Percentiles rank a stretch among this genome's conserved stretches.
Conservation (phyloP, 1,140 invertebrate genomes). For the Xylocopa sonorina region DNA sequence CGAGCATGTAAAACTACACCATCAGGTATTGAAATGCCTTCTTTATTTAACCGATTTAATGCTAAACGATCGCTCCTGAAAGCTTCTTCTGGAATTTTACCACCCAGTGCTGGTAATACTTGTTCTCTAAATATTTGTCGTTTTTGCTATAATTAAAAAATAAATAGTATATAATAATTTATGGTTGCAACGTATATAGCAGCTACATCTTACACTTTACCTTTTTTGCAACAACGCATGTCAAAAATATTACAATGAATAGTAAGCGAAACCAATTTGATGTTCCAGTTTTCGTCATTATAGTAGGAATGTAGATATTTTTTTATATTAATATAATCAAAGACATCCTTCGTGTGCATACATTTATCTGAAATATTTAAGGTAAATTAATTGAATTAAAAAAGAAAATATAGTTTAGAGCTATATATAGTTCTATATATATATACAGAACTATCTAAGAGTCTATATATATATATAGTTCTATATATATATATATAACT, state of each 20-base stretch:
- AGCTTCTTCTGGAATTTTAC: slow-evolving; percentile 86
- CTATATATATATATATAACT: too few species aligned
- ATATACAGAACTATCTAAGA: too few species aligned
- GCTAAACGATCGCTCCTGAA: slow-evolving; percentile 84
- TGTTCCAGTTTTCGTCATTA: slow-evolving; percentile 38
- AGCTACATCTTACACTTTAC: slow-evolving; percentile 14
- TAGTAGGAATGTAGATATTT: background rate
- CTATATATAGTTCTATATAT: too few species aligned
- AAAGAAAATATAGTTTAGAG: background rate
- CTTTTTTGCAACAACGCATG: slow-evolving; percentile 36
- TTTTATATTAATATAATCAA: background rate
- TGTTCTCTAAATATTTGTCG: slow-evolving; percentile 86
- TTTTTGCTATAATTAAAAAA: slow-evolving; percentile 80
- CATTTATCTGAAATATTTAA: slow-evolving; percentile 31
- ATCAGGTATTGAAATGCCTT: slow-evolving; percentile 85
- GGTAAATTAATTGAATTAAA: background rate
- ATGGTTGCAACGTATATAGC: background rate
- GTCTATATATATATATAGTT: too few species aligned
- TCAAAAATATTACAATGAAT: background rate
- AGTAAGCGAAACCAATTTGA: slow-evolving; percentile 26
- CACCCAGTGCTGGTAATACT: slow-evolving; percentile 84
- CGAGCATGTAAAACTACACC: slow-evolving; percentile 83
- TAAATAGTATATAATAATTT: background rate
- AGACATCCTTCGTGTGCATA: slow-evolving; percentile 12
- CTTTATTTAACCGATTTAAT: slow-evolving; percentile 85